phyloP scores from a whole-genome alignment of 1,140 invertebrate species.

The Trialeurodes vaporariorum region DNA sequence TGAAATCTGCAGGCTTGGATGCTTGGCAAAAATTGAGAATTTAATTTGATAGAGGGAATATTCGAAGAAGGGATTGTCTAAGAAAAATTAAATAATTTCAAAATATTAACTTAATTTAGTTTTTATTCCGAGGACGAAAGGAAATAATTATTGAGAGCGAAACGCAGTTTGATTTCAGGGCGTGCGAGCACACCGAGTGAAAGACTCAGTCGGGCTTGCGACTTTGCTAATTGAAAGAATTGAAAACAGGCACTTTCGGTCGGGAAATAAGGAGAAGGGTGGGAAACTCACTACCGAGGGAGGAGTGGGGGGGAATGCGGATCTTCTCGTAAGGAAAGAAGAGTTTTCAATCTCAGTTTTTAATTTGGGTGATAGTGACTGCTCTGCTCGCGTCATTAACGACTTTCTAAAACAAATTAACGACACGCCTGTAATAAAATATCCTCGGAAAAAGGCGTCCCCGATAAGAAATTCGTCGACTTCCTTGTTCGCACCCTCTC shows the following conservation, averaged over 20 bases:
- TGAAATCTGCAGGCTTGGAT: no score
- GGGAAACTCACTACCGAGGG: no score
- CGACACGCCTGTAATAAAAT: not conserved
- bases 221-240: not conserved
- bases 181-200: not conserved
- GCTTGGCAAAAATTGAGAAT: no score
- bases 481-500: not conserved
- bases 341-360: not conserved
- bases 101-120: not conserved
- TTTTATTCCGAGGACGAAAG: not conserved
- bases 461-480: not conserved
- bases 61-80: no score
- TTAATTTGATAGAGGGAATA: no score
- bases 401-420: not conserved
- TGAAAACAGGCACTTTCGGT: not conserved
- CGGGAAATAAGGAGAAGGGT: not conserved
- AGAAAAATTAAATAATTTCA: not conserved
- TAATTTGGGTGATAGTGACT: not conserved
- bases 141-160: not conserved
- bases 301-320: no score
- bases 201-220: not conserved
- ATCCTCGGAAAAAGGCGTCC: not conserved
- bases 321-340: not conserved
- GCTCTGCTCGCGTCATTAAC: not conserved
- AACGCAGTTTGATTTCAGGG: not conserved